phyloP scores from a whole-genome alignment of 2,797 vertebrate species.

The Poeciliopsis presidionis region DNA sequence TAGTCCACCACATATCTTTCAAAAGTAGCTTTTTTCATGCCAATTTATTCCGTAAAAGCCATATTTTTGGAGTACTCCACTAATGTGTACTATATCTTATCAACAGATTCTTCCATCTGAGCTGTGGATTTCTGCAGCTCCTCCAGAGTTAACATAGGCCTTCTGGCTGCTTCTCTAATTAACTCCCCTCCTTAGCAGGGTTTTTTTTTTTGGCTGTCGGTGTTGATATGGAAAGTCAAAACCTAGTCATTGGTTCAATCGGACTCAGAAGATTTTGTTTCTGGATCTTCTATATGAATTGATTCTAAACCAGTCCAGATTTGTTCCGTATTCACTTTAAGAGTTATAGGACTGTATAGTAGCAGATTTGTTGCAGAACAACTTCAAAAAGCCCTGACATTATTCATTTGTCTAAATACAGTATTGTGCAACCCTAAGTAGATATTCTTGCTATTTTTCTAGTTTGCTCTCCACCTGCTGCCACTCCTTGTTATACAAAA shows the following conservation, averaged over 20 bases:
- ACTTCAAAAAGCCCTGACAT: background rate
- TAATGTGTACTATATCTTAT: background rate
- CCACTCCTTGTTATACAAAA: slow-evolving; percentile 16
- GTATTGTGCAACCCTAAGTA: background rate
- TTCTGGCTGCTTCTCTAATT: background rate
- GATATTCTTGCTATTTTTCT: background rate
- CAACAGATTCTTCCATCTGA: background rate
- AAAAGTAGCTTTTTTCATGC: background rate
- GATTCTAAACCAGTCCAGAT: background rate
- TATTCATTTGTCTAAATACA: background rate
- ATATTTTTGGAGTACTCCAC: background rate
- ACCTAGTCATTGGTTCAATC: background rate
- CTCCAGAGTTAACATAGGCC: background rate
- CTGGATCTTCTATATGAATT: background rate
- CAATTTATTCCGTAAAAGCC: background rate
- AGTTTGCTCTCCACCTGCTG: slow-evolving; percentile 13
- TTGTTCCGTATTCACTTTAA: background rate
- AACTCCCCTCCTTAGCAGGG: background rate
- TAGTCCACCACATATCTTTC: background rate
- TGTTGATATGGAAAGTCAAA: background rate
- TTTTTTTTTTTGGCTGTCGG: background rate
- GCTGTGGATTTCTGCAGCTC: background rate
- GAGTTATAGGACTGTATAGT: background rate
- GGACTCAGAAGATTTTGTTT: background rate
- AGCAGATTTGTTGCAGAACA: background rate